A percentile compares a stretch with the other conserved stretches of the same genome.
phyloP scores from a whole-genome alignment of 2,113 vertebrate species.

The Amblyornis subalaris region DNA sequence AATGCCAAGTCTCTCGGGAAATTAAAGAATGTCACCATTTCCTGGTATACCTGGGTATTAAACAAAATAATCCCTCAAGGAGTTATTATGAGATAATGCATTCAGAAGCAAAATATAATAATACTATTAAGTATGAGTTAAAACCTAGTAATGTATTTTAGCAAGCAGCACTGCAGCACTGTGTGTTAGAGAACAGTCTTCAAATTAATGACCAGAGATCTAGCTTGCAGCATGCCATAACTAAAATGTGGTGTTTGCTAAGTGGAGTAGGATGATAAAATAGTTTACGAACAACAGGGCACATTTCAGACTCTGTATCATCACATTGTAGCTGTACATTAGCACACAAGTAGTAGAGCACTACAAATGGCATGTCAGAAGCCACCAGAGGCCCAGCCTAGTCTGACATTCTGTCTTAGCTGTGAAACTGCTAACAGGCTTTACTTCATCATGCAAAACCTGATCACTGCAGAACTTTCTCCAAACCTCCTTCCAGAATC shows the following conservation, averaged over 20 bases:
- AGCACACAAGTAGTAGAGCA: neutral
- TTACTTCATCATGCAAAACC: neutral
- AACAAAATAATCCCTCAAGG: conserved; percentile 24
- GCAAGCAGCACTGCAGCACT: neutral
- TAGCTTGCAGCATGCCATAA: neutral
- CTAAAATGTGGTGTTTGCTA: neutral
- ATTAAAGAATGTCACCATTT: conserved; percentile 32
- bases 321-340: neutral
- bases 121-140: neutral
- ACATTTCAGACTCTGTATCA: neutral
- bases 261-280: neutral
- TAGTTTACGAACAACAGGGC: neutral
- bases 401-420: neutral
- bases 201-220: neutral
- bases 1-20: conserved; percentile 14
- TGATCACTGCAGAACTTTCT: neutral
- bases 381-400: neutral
- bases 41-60: neutral
- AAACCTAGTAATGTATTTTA: neutral
- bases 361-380: neutral
- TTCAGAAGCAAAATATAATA: conserved; percentile 8
- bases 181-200: neutral
- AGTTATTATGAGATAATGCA: conserved; percentile 19
- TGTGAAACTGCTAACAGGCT: neutral
- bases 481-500: neutral